phyloP scores from a whole-genome alignment of 2,113 vertebrate genomes.

The Urocitellus parryii region DNA sequence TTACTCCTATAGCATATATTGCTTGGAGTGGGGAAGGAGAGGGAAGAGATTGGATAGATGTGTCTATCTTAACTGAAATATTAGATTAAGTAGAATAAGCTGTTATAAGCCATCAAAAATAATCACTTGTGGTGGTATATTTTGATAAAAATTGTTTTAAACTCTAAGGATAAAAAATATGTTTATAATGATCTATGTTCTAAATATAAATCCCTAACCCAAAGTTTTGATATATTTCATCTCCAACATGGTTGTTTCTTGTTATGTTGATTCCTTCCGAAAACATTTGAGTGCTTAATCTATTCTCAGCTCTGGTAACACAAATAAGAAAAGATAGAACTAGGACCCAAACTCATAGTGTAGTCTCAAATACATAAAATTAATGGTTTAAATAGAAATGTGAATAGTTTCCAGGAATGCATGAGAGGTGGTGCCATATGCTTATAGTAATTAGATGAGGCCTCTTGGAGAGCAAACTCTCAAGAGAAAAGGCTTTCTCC shows the following conservation, averaged over 20 bases:
- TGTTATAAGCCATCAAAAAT: slow-evolving; percentile 18
- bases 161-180: slow-evolving; percentile 15
- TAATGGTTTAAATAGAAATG: slow-evolving; percentile 39
- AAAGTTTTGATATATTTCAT: slow-evolving; percentile 15
- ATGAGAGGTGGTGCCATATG: neutral
- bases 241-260: neutral
- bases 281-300: slow-evolving; percentile 53
- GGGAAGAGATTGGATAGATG: neutral
- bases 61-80: neutral
- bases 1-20: neutral
- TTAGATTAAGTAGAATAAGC: slow-evolving; percentile 13
- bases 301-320: neutral
- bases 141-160: slow-evolving; percentile 59
- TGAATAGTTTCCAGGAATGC: neutral
- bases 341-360: slow-evolving; percentile 27
- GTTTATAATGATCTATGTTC: slow-evolving; percentile 19
- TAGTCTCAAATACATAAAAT: neutral
- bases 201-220: slow-evolving; percentile 46
- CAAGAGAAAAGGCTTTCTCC: neutral
- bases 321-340: slow-evolving; percentile 34
- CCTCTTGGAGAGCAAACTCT: slow-evolving; percentile 5
- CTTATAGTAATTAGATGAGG: neutral
- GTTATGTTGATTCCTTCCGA: slow-evolving; percentile 25
- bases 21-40: neutral
- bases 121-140: slow-evolving; percentile 36